phyloP scores from a whole-genome alignment of 1,140 invertebrate genomes.

The Aphelinus atriplicis region DNA sequence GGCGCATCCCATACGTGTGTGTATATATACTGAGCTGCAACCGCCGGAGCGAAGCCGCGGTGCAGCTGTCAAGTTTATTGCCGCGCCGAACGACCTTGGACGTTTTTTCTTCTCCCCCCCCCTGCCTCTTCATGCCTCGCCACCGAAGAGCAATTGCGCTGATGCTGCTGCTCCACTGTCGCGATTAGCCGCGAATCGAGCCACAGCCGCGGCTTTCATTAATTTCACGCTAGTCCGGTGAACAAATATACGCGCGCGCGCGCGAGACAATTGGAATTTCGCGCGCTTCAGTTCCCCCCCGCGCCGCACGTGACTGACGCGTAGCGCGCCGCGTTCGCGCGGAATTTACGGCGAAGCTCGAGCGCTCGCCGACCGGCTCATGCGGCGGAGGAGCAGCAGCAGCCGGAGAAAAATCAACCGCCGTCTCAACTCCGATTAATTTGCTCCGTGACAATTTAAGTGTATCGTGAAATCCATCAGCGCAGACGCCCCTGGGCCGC shows the following conservation, averaged over 20 bases:
- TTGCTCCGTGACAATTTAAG: too few relatives aligned
- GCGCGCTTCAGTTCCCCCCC: background rate
- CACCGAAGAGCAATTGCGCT: too few relatives aligned
- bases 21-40: background rate
- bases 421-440: too few relatives aligned
- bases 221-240: background rate
- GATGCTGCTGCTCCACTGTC: too few relatives aligned
- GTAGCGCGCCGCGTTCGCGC: background rate
- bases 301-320: background rate
- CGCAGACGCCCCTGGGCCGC: too few relatives aligned
- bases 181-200: background rate
- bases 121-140: too few relatives aligned
- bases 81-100: conserved; percentile 36
- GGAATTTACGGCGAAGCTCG: too few relatives aligned
- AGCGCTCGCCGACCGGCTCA: too few relatives aligned
- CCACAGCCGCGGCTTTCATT: conserved; percentile 4
- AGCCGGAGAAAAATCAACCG: too few relatives aligned
- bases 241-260: background rate
- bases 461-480: too few relatives aligned
- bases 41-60: background rate
- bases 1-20: conserved; percentile 2
- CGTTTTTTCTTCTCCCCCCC: conserved; percentile 7
- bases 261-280: conserved; percentile 10
- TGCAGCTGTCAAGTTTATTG: conserved; percentile 33
- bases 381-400: too few relatives aligned